A percentile compares a stretch with the other conserved stretches of the same genome.
Conservation (phyloP, 2,113 vertebrate genomes). For the Brevimyrus niger region DNA sequence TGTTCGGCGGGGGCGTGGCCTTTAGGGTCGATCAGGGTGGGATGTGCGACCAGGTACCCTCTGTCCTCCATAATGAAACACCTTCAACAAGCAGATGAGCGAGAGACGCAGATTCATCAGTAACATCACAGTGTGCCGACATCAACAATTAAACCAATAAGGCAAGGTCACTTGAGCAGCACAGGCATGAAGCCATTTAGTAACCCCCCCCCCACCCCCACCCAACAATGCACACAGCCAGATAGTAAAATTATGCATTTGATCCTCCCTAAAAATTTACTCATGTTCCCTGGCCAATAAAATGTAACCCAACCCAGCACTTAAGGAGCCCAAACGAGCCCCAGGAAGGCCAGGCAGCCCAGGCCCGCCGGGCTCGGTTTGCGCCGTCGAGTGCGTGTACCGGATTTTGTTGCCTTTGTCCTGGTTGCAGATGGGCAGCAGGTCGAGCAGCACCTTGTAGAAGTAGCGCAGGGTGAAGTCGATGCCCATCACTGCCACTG, state of each 20-base stretch:
- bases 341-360: conserved; percentile 1
- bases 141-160: not conserved
- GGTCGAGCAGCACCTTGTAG: conserved; percentile 93
- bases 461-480: conserved; percentile 96
- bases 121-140: not conserved
- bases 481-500: conserved; percentile 93
- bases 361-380: not conserved
- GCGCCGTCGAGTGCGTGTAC: conserved; percentile 44
- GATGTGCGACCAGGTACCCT: conserved; percentile 93
- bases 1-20: conserved; percentile 94
- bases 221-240: conserved; percentile 6
- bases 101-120: not conserved
- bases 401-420: conserved; percentile 95
- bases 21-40: conserved; percentile 95
- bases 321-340: conserved; percentile 26
- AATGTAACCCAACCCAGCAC: not conserved
- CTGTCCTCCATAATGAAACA: conserved; percentile 99
- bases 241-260: no score
- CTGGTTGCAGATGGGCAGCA: conserved; percentile 91
- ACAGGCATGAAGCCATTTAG: not conserved
- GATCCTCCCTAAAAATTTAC: no score
- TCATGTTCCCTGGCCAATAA: no score
- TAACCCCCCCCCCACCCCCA: not conserved
- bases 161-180: not conserved
- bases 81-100: conserved; percentile 46